Evolutionary conservation across 2,113 vertebrate genomes (phyloP).

Genomic region (Grallaria varia): DNA sequence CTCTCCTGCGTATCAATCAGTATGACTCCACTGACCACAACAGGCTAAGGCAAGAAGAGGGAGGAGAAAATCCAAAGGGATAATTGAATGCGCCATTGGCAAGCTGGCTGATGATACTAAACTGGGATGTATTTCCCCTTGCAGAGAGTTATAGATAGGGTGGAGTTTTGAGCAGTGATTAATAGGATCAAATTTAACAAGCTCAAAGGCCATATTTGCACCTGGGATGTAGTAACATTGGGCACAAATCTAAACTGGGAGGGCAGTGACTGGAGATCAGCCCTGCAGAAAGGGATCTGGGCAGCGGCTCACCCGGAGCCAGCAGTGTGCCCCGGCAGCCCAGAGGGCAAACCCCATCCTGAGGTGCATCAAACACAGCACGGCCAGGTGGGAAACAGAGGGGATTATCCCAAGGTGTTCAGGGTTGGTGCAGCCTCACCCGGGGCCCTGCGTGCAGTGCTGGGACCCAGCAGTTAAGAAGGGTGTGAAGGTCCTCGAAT

Average conservation of each 20-base stretch:
- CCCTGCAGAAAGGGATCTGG: background rate
- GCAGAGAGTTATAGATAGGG: background rate
- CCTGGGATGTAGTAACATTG: background rate
- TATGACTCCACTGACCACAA: background rate
- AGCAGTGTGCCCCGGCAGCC: background rate
- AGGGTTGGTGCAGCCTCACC: background rate
- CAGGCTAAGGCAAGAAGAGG: background rate
- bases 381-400: background rate
- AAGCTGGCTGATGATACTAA: background rate
- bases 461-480: background rate
- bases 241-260: background rate
- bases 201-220: background rate
- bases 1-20: background rate
- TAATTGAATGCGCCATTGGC: background rate
- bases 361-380: fast-evolving
- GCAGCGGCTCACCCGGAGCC: background rate
- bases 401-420: background rate
- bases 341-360: background rate
- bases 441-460: too few species aligned
- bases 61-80: background rate
- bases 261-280: background rate
- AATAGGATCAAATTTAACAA: background rate
- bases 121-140: background rate
- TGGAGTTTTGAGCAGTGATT: background rate
- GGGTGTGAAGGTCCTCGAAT: background rate